Evolutionary conservation across 2,797 vertebrate genomes (phyloP).

Genomic region (Sebastes taczanowskii): DNA sequence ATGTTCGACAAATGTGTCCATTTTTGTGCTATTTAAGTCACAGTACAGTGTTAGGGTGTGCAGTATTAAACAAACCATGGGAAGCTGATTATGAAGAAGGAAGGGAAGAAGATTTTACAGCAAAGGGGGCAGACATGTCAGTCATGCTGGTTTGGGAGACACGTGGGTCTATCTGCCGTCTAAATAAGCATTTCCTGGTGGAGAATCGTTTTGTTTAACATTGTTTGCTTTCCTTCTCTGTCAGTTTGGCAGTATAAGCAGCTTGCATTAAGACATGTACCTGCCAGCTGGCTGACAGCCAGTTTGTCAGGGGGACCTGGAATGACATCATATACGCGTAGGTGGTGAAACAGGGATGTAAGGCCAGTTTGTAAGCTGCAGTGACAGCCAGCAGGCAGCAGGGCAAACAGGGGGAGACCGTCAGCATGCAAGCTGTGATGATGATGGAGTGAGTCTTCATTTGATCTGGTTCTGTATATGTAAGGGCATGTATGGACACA

Average conservation of each 20-base stretch:
- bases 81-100: not conserved
- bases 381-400: conserved; percentile 39
- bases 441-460: conserved; percentile 28
- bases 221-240: conserved; percentile 14
- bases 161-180: not conserved
- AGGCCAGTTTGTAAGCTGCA: conserved; percentile 29
- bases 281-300: conserved; percentile 32
- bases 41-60: not conserved
- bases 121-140: not conserved
- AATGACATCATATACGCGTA: conserved; percentile 31
- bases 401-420: conserved; percentile 35
- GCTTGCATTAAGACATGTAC: not conserved
- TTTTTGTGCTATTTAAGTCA: not conserved
- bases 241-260: not conserved
- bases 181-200: not conserved
- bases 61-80: not conserved
- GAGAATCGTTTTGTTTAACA: conserved; percentile 4
- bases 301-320: conserved; percentile 29
- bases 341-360: conserved; percentile 19
- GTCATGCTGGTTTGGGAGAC: not conserved
- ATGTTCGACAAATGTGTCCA: not conserved
- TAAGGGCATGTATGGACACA: not conserved
- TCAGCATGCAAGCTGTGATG: conserved; percentile 48
- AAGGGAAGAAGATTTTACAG: not conserved
- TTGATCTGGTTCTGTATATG: not conserved